Base-by-base conservation (phyloP, 2,113 vertebrate species). In the Cochlearius cochlearius region DNA sequence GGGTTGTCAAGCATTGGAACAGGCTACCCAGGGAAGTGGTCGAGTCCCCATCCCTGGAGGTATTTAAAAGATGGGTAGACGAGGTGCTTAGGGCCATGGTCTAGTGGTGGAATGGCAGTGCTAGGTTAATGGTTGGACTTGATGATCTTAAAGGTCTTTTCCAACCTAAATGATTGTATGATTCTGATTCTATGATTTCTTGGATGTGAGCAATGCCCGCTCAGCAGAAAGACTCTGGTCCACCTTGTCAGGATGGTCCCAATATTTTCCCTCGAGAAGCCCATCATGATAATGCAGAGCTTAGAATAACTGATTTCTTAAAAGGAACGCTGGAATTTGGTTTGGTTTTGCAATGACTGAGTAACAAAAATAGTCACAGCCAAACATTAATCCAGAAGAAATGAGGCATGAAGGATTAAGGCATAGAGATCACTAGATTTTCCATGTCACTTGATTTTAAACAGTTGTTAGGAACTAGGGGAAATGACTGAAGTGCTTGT, bases 351-450 rank as follows among this genome's bases (percentile, higher is more conserved):
- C 26, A 58, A 49, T 68, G 89, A 86, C 55, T 64, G 60, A 93
- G 73, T 21, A 50, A 77, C n/a, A 78, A 91, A 89, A 92, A 89
- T 45, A 94, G 77, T 53, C 67, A 29, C 17, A 72, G 84, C 18
- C 63, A 59, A 88, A 86, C 10, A 55, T 69, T 74, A 92, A 94
- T 94, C 45, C 49, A 53, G 68, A 81, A 86, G 6, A 95, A 94
- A 96, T 30, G 55, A 80, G 25, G n/a, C 89, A 88, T 47, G 87
- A 82, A 94, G 36, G 71, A 94, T 92, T 87, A 92, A 95, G 84
- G 62, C 39, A 53, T 2, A 52, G 23, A 79, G 32, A 88, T 66
- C 21, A 32, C 38, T 89, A 89, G 73, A 89, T 85, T 94, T 91
- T 87, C 83, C 62, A 78, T 2, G 5, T 72, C 9, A 67, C 50